Base-by-base conservation (phyloP, 2,888 invertebrate genomes). In the Spilarctia lutea region DNA sequence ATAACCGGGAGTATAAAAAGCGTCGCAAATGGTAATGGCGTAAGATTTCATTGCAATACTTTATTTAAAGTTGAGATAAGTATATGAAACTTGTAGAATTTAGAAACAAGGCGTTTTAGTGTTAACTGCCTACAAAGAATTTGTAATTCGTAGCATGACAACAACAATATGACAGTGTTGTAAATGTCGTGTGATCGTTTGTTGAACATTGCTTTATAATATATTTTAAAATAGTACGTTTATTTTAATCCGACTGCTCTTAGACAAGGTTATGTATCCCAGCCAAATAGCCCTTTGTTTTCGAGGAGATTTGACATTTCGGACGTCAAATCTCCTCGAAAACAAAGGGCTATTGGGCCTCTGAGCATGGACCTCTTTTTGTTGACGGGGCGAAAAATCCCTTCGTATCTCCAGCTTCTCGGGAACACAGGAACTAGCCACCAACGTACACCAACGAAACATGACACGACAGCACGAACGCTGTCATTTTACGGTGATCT, bases 11-110 rank as follows among this genome's bases (percentile, higher is more conserved):
- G 72, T 68, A 81, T 77, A 83, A 83, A 80, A 80, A 77, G 69
- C 82, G 78, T 68, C 69, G 74, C 73, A 76, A 84, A 83, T 79
- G 74, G 39, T 73, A 70, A 70, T 85, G 84, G 79, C 82, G 84
- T 77, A 84, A 84, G 79, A 48, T 67, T 65, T 27, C 65, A 70
- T 69, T 76, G 82, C 74, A 83, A 83, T 75, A 83, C 63, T 83
- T 79, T 76, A 77, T 56, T 56, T 56, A 71, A 77, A 75, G 71
- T 78, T 60, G 60, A 75, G 42, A 69, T 27, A 33, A 72, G 72
- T 75, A 70, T 73, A 48, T 78, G 56, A 67, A 75, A 72, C 65
- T 80, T 35, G 48, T 75, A 65, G 63, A 42, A 71, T 82, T 80
- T 80, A 77, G 81, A 83, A 80, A 80, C 66, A 68, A 65, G 27